Base-by-base conservation (phyloP, 2,888 invertebrate species). In the Palloptera scutellata region DNA sequence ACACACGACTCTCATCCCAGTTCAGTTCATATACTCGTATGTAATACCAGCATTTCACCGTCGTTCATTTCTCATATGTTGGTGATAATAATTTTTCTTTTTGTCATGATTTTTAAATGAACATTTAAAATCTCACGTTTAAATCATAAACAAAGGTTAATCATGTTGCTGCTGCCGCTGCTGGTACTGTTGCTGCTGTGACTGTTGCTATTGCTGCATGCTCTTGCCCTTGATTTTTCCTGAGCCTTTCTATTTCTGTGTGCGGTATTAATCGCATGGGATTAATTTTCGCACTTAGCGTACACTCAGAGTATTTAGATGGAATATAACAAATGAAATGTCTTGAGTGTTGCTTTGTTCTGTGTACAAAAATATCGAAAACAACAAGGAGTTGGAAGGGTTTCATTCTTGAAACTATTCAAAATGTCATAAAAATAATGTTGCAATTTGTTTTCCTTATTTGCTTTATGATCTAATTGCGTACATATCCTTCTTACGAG, bases 111-210 rank as follows among this genome's bases (percentile, higher is more conserved):
- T n/a, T 10, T 48, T n/a, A 48, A 48, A 48, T 48, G 9, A 48
- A 15, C 10, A 48, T 48, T 48, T 48, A 48, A 48, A 55, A 19
- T 55, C 55, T 55, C 40, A 55, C 55, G 55, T 55, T 30, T n/a
- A 55, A 30, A 55, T 55, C n/a, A 30, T 20, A 30, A 55, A 55
- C 30, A 19, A 55, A 40, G 20, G 40, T n/a, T 12, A 55, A 55
- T 55, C 55, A 55, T 13, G 13, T 8, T 20, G 10, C 52, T 52
- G 10, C 19, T n/a, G 15, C n/a, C 6, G 30, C 3, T 30, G 30
- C 30, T 30, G 30, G 6, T 30, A 30, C 30, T 30, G 30, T 30
- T 30, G 8, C 11, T 48, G 13, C 10, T 15, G 10, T 11, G 8
- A 11, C 48, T 15, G 5, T 48, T 48, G 13, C 10, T 19, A 15